Evolutionary conservation across 2,113 vertebrate species (phyloP).

Genomic region (Emberiza fucata): DNA sequence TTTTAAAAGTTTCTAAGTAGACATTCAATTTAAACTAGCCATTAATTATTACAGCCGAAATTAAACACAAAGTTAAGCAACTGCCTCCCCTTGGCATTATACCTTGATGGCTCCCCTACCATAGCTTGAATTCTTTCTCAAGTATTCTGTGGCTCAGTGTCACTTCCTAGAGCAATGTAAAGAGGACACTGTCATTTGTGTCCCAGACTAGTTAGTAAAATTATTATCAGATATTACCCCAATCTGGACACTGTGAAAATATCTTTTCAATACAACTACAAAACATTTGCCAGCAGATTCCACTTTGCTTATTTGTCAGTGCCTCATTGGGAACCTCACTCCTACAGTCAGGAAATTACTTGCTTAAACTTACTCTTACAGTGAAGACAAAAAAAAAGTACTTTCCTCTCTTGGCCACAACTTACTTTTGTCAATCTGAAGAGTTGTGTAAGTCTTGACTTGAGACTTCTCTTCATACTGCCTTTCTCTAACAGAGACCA

Average conservation of each 20-base stretch:
- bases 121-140: neutral
- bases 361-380: neutral
- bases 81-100: neutral
- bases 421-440: neutral
- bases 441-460: neutral
- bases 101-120: neutral
- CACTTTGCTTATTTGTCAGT: accelerated
- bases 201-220: neutral
- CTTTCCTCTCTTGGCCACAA: neutral
- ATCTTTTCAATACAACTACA: neutral
- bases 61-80: neutral
- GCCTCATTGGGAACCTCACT: neutral
- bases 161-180: neutral
- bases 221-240: neutral
- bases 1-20: neutral
- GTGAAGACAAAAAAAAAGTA: accelerated
- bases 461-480: neutral
- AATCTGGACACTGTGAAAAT: neutral
- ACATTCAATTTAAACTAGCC: neutral
- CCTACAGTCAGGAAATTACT: neutral
- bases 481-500: neutral
- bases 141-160: neutral
- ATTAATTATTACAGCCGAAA: neutral
- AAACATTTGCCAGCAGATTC: neutral
- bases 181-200: neutral